phyloP scores from a whole-genome alignment of 2,888 invertebrate genomes.

The Allolobophora icterica region DNA sequence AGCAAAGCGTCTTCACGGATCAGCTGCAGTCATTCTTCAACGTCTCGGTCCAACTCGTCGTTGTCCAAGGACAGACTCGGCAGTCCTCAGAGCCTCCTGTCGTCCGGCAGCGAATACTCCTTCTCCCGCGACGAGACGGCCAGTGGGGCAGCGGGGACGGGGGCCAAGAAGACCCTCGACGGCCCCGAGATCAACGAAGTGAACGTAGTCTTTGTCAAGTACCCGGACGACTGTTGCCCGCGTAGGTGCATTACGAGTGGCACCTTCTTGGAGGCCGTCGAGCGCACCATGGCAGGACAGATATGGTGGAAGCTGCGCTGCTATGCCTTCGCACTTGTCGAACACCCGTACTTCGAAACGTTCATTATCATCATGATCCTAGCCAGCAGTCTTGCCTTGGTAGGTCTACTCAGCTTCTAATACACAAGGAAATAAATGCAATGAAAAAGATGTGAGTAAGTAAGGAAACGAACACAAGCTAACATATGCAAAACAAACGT shows the following conservation, averaged over 20 bases:
- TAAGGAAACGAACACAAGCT: background rate
- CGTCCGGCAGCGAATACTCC: constrained; percentile 31
- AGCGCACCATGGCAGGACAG: constrained; percentile 89
- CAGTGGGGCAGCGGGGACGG: constrained; percentile 22
- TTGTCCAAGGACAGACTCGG: constrained; percentile 26
- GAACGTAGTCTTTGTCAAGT: constrained; percentile 76
- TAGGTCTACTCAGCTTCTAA: constrained; percentile 48
- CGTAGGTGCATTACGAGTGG: constrained; percentile 31
- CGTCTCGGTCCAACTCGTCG: constrained; percentile 23
- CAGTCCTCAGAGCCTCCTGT: constrained; percentile 29
- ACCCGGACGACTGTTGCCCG: constrained; percentile 84
- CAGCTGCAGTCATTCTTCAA: background rate
- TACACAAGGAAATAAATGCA: background rate
- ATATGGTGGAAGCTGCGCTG: constrained; percentile 90
- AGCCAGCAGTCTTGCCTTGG: constrained; percentile 87
- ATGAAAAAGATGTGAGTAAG: background rate
- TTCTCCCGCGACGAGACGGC: constrained; percentile 36
- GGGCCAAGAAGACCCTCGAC: constrained; percentile 31
- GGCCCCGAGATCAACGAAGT: constrained; percentile 81
- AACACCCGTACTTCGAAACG: constrained; percentile 93
- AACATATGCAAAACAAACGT: constrained; percentile 75
- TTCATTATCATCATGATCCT: constrained; percentile 89
- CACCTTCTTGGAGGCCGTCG: constrained; percentile 50
- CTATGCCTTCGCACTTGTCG: constrained; percentile 92
- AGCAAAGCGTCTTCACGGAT: constrained; percentile 43